These are phyloP conservation scores for Tipula unca DNA, from an alignment of 2,888 invertebrate species.

Conservation along the genomic window DNA sequence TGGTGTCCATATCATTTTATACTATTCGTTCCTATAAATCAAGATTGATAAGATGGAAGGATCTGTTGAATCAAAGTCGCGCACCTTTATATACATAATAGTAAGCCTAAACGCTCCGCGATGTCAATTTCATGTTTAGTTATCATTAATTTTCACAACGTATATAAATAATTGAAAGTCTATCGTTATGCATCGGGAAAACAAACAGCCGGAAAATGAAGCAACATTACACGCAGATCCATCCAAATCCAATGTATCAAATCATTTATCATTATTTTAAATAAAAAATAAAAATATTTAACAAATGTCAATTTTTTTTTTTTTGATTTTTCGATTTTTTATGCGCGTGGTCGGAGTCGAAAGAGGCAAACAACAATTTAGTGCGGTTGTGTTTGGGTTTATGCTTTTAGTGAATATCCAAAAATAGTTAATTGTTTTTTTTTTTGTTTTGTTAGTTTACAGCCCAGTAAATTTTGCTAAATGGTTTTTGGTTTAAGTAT, in stretches of 20 bases:
- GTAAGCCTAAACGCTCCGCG: neutral
- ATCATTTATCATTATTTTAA: neutral
- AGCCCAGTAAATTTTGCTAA: neutral
- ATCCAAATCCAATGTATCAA: neutral
- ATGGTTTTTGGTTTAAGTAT: neutral
- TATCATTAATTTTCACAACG: neutral
- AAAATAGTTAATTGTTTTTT: neutral
- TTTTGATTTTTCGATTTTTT: neutral
- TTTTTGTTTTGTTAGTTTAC: no score
- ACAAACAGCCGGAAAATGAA: neutral
- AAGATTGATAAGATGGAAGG: no score
- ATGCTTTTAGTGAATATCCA: conserved; percentile 8
- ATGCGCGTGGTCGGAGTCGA: neutral
- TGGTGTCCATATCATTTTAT: no score
- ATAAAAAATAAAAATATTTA: neutral
- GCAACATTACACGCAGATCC: neutral
- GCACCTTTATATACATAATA: neutral
- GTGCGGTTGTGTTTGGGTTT: neutral
- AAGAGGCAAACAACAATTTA: neutral
- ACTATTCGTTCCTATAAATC: no score
- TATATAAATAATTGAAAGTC: neutral
- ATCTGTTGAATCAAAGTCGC: no score
- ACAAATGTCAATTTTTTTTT: conserved; percentile 9
- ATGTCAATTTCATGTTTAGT: neutral
- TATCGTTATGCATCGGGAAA: neutral